phyloP scores from a whole-genome alignment of 2,888 invertebrate species.

The Philaethria dido region DNA sequence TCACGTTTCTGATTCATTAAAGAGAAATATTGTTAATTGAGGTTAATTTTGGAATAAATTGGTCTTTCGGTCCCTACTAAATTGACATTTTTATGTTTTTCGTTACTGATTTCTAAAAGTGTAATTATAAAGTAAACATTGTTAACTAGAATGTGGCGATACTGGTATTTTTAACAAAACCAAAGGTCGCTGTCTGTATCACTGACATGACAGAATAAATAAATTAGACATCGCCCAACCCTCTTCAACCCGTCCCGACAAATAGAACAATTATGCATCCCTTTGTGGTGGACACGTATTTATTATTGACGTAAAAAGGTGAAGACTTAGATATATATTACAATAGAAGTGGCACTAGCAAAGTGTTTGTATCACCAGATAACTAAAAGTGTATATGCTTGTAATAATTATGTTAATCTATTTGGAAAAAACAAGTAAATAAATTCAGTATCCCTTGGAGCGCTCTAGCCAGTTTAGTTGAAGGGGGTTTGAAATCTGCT shows the following conservation, averaged over 20 bases:
- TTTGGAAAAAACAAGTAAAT: no score
- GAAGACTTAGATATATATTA: conserved; percentile 15
- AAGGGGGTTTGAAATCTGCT: no score
- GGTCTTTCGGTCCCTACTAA: no score
- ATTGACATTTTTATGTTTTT: no score
- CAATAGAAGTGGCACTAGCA: conserved; percentile 14
- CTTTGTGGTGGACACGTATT: conserved; percentile 63
- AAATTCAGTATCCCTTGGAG: no score
- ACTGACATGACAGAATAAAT: conserved; percentile 49
- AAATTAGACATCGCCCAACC: conserved; percentile 64
- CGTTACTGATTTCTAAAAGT: no score
- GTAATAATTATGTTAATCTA: no score
- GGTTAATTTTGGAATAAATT: no score
- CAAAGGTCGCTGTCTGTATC: conserved; percentile 26
- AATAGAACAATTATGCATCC: conserved; percentile 78
- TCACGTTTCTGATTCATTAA: no score
- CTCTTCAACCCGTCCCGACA: conserved; percentile 65
- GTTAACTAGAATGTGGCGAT: conserved; percentile 1
- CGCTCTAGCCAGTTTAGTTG: no score
- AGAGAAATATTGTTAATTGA: no score
- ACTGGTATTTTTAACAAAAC: conserved; percentile 18
- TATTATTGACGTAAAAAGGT: conserved; percentile 72
- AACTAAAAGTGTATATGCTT: no score
- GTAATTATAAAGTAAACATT: conserved; percentile 4
- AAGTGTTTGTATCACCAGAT: not conserved